phyloP scores from a whole-genome alignment of 1,140 invertebrate genomes.

The Palaemon carinicauda region DNA sequence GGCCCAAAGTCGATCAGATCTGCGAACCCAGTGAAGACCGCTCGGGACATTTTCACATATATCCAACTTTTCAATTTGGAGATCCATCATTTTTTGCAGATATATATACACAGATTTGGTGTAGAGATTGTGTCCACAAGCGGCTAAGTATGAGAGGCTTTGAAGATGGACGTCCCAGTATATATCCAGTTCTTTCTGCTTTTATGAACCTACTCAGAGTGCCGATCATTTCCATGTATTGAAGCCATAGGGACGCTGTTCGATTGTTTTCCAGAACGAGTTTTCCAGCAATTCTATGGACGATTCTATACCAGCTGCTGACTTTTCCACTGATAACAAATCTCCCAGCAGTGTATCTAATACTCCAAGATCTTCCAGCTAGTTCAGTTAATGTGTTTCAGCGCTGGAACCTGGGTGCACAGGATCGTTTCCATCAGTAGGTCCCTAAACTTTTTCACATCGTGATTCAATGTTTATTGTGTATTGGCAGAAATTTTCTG shows the following conservation, averaged over 20 bases:
- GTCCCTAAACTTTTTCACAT: too few relatives aligned
- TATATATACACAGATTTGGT: conserved; percentile 8
- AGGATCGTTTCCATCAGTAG: too few relatives aligned
- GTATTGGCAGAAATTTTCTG: too few relatives aligned
- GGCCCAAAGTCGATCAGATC: neutral
- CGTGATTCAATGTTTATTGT: too few relatives aligned
- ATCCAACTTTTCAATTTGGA: neutral
- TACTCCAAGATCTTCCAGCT: too few relatives aligned
- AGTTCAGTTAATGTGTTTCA: too few relatives aligned
- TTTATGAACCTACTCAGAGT: conserved; percentile 64
- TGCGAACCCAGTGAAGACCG: neutral
- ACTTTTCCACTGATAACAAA: too few relatives aligned
- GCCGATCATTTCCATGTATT: conserved; percentile 65
- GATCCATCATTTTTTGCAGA: conserved; percentile 4
- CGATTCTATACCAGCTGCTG: too few relatives aligned
- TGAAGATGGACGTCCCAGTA: conserved; percentile 63
- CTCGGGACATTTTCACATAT: neutral
- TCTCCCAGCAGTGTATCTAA: too few relatives aligned
- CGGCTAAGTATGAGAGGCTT: neutral
- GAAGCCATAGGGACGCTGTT: conserved; percentile 65
- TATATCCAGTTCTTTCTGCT: conserved; percentile 63
- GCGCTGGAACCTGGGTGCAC: too few relatives aligned
- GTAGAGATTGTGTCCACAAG: conserved; percentile 5
- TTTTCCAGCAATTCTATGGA: too few relatives aligned
- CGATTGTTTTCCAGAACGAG: neutral